Evolutionary conservation across 2,113 vertebrate genomes (phyloP).

Genomic region (Petrocephalus zakoni): DNA sequence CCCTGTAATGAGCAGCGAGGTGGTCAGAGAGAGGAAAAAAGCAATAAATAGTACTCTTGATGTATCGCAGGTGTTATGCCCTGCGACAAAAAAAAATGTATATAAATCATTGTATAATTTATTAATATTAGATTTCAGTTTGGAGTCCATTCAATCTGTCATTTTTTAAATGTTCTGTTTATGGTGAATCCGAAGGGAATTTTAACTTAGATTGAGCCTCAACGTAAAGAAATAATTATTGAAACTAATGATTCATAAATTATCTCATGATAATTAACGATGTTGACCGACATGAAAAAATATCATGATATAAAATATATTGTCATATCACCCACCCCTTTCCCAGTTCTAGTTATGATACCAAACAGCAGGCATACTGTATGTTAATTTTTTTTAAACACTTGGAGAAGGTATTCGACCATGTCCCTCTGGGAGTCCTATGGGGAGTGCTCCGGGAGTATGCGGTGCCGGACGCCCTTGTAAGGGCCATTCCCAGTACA

Average conservation of each 20-base stretch:
- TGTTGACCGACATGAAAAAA: no score
- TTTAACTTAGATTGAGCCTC: not conserved
- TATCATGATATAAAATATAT: no score
- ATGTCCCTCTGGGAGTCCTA: no score
- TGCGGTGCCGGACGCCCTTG: no score
- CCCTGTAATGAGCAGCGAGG: not conserved
- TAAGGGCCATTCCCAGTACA: no score
- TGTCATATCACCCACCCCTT: no score
- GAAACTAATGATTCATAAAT: not conserved
- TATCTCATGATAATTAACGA: not conserved
- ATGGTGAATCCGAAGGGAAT: not conserved
- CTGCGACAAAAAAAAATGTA: not conserved
- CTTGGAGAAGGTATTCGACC: no score
- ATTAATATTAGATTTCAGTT: not conserved
- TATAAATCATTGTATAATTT: not conserved
- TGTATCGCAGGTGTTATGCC: not conserved
- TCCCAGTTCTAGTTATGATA: no score
- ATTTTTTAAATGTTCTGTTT: not conserved
- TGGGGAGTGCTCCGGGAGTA: no score
- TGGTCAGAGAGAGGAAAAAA: not conserved
- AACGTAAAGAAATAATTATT: not conserved
- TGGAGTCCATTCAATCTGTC: not conserved
- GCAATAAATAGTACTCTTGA: not conserved
- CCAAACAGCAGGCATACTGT: no score
- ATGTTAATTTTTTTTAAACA: no score